Evolutionary conservation across 2,797 vertebrate species (phyloP).

Genomic region (Poecile montanus): DNA sequence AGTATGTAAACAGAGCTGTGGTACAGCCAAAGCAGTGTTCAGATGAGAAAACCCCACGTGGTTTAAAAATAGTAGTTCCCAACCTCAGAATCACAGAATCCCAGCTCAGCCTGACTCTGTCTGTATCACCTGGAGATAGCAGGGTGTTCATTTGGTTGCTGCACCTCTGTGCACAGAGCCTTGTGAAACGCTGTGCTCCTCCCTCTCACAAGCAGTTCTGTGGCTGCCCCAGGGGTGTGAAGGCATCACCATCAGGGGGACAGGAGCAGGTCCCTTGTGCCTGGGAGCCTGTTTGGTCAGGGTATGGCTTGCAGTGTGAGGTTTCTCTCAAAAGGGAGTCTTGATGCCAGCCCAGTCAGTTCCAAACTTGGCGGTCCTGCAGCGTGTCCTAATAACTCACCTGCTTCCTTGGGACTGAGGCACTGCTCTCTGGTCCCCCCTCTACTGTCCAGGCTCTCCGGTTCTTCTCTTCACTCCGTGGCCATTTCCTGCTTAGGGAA

Average conservation of each 20-base stretch:
- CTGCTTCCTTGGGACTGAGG: not conserved
- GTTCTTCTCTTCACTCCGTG: not conserved
- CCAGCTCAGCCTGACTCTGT: not conserved
- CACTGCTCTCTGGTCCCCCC: not conserved
- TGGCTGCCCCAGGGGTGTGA: not conserved
- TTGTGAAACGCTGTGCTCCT: not conserved
- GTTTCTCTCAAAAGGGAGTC: not conserved
- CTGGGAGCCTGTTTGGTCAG: not conserved
- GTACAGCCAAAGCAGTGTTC: not conserved
- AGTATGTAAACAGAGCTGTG: not conserved
- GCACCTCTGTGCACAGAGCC: not conserved
- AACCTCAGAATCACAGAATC: not conserved
- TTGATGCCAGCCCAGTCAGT: not conserved
- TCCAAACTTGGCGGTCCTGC: not conserved
- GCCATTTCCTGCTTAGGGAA: accelerated
- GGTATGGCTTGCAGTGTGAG: not conserved
- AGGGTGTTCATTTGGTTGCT: not conserved
- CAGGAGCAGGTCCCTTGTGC: not conserved
- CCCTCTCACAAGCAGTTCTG: not conserved
- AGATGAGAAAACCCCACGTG: conserved; percentile 7
- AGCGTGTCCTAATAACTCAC: accelerated
- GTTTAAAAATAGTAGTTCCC: not conserved
- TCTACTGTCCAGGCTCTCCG: not conserved
- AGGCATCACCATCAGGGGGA: not conserved
- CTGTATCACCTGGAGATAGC: not conserved